These are phyloP conservation scores for Hylomyscus alleni DNA, from an alignment of 2,797 vertebrate species.

Conservation along the genomic window DNA sequence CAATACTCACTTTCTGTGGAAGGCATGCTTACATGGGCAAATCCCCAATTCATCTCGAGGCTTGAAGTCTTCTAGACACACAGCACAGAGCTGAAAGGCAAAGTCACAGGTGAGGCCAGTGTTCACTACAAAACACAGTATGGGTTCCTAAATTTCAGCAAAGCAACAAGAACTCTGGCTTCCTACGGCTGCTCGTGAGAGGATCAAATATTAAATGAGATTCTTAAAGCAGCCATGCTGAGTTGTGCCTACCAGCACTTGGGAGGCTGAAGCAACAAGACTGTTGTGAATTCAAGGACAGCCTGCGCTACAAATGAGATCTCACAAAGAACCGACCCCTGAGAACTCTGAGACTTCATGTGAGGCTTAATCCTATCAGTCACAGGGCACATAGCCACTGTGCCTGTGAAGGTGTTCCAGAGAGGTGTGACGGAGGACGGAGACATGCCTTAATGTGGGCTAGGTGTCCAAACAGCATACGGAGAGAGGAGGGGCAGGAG, in stretches of 20 bases:
- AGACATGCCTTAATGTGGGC: not conserved
- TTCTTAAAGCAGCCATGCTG: not conserved
- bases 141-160: not conserved
- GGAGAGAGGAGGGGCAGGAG: not conserved
- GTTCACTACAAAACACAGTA: not conserved
- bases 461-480: not conserved
- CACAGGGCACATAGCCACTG: not conserved
- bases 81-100: slow-evolving; percentile 95
- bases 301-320: not conserved
- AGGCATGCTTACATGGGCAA: slow-evolving; percentile 99
- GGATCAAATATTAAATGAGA: slow-evolving; percentile 15
- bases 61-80: slow-evolving; percentile 99
- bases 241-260: not conserved
- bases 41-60: slow-evolving; percentile 99
- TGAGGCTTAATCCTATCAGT: not conserved
- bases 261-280: not conserved
- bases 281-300: not conserved
- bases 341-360: not conserved
- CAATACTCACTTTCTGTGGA: slow-evolving; percentile 98
- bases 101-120: slow-evolving; percentile 48
- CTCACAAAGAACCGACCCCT: not conserved
- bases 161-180: not conserved
- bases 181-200: not conserved
- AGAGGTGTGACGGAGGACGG: not conserved
- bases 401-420: not conserved